Base-by-base conservation (phyloP, 2,888 invertebrate genomes). In the Nineta flava region DNA sequence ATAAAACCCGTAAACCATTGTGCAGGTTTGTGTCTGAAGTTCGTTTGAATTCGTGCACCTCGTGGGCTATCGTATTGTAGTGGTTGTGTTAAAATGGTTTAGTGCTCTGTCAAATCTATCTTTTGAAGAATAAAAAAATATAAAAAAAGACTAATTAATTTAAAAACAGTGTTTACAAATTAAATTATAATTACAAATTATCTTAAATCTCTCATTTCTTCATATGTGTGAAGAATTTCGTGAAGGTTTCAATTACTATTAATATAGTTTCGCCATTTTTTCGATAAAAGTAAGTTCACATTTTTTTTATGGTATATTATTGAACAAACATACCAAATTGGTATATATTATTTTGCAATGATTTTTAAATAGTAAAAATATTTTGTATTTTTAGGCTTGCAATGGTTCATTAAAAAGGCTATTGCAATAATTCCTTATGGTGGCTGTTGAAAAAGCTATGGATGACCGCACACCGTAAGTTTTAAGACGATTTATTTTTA, bases 391-490 rank as follows among this genome's bases (percentile, higher is more conserved):
- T 38, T 38, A 38, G 38, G 15, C 12, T 13, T 13, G 38, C 26
- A 47, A 50, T 50, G 47, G 35, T 46, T 38, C n/a, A 50, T 47
- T 55, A 51, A 55, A 52, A 42, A 50, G 15, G 44, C 50, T 42
- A 52, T 46, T 48, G 47, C 51, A 44, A 52, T 46, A 50, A 48
- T 53, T 50, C 52, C 52, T 50, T 50, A 54, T 54, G 51, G 53
- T 55, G 53, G 48, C 53, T 53, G 52, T 49, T 48, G 50, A 50
- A 44, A 48, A 51, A 52, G 53, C 52, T 52, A 56, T 57, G 57
- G 57, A 57, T 55, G 57, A 57, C 43, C 55, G 55, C 49, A 53
- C 53, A 50, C 54, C 53, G 57, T 57, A 51, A 57, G 57, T 56
- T 45, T 49, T 38, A 38, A 13, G 15, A 38, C 12, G 38, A 10